phyloP scores from a whole-genome alignment of 2,113 vertebrate genomes.

The Pleuronectes platessa region DNA sequence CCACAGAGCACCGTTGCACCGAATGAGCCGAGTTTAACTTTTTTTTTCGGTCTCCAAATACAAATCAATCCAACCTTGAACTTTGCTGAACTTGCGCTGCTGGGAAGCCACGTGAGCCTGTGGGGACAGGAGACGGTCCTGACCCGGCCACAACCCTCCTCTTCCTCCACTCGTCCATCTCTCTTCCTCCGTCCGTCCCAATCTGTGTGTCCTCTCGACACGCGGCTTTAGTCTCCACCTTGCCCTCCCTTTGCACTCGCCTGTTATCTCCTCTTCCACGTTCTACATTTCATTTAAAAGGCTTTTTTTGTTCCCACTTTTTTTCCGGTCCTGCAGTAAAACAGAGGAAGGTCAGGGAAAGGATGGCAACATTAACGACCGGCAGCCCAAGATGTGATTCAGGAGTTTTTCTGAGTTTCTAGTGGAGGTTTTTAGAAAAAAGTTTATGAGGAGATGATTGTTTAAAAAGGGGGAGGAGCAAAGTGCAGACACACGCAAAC shows the following conservation, averaged over 20 bases:
- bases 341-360: neutral
- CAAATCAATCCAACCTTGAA: conserved; percentile 53
- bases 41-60: neutral
- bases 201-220: conserved; percentile 38
- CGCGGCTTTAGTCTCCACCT: conserved; percentile 16
- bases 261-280: neutral
- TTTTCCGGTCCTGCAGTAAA: neutral
- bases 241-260: neutral
- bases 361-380: neutral
- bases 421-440: neutral
- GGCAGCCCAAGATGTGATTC: neutral
- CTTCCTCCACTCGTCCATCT: conserved; percentile 12
- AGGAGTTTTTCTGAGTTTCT: neutral
- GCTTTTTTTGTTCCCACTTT: neutral
- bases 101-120: conserved; percentile 56
- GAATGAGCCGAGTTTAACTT: neutral
- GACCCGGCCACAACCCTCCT: conserved; percentile 21
- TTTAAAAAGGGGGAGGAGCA: conserved; percentile 5
- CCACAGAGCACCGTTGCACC: neutral
- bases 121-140: conserved; percentile 39
- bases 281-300: neutral
- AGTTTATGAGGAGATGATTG: conserved; percentile 12
- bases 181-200: conserved; percentile 9
- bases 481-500: neutral
- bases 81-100: conserved; percentile 40